Base-by-base conservation (phyloP, 2,888 invertebrate species). In the Candidula unifasciata region DNA sequence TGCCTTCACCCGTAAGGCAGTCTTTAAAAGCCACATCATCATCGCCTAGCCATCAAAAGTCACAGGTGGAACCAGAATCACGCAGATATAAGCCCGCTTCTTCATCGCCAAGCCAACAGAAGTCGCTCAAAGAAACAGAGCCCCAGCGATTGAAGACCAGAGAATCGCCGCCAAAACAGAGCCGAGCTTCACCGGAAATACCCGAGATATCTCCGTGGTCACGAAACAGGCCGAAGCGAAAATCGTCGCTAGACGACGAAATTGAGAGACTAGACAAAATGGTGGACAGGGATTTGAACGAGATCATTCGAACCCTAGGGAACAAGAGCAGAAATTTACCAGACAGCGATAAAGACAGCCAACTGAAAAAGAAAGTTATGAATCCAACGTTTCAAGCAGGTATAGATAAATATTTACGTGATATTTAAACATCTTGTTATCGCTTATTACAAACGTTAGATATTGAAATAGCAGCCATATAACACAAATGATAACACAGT, bases 201-300 rank as follows among this genome's bases (percentile, higher is more conserved):
- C 10, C 64, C 64, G 52, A 71, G 21, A 66, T 52, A 35, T 44
- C 44, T 44, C 44, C 44, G 44, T 44, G 44, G 44, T 16, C 16
- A 54, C 68, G 83, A 66, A 66, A 52, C 6, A 69, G 16, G 27
- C 71, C 69, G 44, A 68, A 71, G 33, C 80, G 74, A 1, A 66
- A 76, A 66, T 54, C 69, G 0, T n/a, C 77, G 54, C 21, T 73
- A n/a, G 83, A 79, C 1, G 79, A 83, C 8, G 83, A 83, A 44
- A 83, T 83, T 44, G 73, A 79, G 27, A 69, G 83, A 10, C 73
- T 83, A 37, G 83, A 83, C 27, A 57, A 79, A 60, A 83, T 83
- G 71, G 68, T 83, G 44, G 83, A 83, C 60, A 54, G 73, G 37
- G 83, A 83, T 69, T 66, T 83, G 44, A 83, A 83, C 73, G 73